These are phyloP conservation scores for Ostrea denselamellosa DNA, from an alignment of 1,140 invertebrate species.

Conservation along the genomic window DNA sequence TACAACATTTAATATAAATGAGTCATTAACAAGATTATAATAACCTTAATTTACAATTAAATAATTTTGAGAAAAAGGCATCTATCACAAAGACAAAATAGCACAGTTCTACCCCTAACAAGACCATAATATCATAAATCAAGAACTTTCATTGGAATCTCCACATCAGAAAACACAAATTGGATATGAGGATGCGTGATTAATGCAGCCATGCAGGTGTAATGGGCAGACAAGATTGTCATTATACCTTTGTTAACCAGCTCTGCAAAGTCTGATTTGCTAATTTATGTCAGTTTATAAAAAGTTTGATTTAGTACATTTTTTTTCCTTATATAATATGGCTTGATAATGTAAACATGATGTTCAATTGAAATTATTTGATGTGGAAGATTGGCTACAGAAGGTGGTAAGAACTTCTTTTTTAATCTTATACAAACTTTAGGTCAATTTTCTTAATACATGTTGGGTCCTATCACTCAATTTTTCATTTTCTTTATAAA, in stretches of 20 bases:
- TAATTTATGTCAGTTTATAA: conserved; percentile 8
- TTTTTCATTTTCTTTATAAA: no score
- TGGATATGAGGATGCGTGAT: background rate
- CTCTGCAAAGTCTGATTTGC: background rate
- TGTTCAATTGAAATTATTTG: background rate
- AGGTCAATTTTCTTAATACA: no score
- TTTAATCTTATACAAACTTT: background rate
- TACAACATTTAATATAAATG: no score
- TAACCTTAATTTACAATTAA: no score
- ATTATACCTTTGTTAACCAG: background rate
- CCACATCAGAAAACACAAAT: conserved; percentile 13
- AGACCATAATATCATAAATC: conserved; percentile 20
- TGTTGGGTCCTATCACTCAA: no score
- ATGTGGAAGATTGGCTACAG: background rate
- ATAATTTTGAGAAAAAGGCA: no score
- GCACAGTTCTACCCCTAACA: conserved; percentile 7
- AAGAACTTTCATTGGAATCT: background rate
- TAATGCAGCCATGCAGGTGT: background rate
- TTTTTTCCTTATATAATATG: background rate
- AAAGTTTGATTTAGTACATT: background rate
- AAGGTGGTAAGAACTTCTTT: background rate
- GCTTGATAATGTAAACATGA: background rate
- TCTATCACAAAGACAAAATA: background rate
- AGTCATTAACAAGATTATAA: no score
- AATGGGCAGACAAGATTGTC: background rate